These are phyloP conservation scores for Elachura formosa DNA, from an alignment of 2,113 vertebrate genomes.

Conservation along the genomic window DNA sequence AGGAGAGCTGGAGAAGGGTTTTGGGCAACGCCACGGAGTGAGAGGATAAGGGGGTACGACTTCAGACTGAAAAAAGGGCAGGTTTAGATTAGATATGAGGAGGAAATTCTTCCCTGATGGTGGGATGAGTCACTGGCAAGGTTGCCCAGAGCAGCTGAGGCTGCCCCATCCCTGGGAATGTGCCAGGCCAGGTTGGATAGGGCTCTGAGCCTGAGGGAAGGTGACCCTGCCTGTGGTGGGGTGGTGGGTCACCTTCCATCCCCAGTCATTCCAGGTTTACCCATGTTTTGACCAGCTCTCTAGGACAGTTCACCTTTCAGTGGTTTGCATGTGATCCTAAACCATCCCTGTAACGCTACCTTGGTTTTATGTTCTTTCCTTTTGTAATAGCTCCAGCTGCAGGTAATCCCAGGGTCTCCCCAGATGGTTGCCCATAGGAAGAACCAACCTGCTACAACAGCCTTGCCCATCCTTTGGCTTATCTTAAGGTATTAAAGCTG, in stretches of 20 bases:
- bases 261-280: background rate
- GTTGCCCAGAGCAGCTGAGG: background rate
- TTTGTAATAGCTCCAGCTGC: background rate
- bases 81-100: background rate
- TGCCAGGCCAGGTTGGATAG: background rate
- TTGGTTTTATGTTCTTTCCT: accelerated
- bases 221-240: background rate
- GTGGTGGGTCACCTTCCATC: background rate
- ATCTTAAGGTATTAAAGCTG: background rate
- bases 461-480: background rate
- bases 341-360: background rate
- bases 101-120: background rate
- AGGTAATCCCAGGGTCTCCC: background rate
- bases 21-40: no score
- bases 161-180: background rate
- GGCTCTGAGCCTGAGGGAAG: background rate
- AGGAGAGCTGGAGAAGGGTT: background rate
- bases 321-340: accelerated
- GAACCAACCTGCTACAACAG: background rate
- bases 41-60: no score
- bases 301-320: accelerated
- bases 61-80: background rate
- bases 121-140: background rate
- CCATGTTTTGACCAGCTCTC: accelerated
- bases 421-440: accelerated